Base-by-base conservation (phyloP, 2,888 invertebrate species). In the Aplocera efformata region DNA sequence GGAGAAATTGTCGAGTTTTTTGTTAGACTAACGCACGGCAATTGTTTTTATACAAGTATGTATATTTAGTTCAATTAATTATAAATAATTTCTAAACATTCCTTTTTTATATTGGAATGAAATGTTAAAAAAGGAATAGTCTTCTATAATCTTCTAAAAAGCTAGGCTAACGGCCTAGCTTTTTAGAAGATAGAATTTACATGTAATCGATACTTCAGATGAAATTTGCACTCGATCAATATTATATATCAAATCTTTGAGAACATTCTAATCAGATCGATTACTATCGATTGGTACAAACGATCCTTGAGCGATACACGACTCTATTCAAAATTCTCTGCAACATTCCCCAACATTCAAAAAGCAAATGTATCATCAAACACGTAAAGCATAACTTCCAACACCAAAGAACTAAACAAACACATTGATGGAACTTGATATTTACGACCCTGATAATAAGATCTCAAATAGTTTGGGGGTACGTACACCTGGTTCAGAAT, bases 401-500 rank as follows among this genome's bases (percentile, higher is more conserved):
- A n/a, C n/a, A 7, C 0, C 9, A 10, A 1, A 1, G 26, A 27
- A 11, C 10, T 11, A 10, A 21, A 21, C 9, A 33, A 32, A 38
- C 2, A 7, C 39, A 32, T 24, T 44, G 45, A 42, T 26, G 23
- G 22, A 60, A 60, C 52, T 46, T 35, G 31, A 42, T 29, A 43
- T 56, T 53, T 61, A 56, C 13, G 11, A 0, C n/a, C 17, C 10
- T 1, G 6, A 13, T 11, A 9, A 29, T 50, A 56, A 43, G 49
- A 54, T 58, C 38, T 13, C 33, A 48, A 51, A 46, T 58, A 7
- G 42, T 36, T 34, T 56, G 52, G 30, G 30, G 37, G 28, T 44
- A 20, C 11, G 10, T 28, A 7, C 26, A 24, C 33, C 37, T 43
- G 38, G 61, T 59, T 73, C 72, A 78, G 73, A 82, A 81, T 82